Base-by-base conservation (phyloP, 1,140 invertebrate species). In the Caenorhabditis remanei region DNA sequence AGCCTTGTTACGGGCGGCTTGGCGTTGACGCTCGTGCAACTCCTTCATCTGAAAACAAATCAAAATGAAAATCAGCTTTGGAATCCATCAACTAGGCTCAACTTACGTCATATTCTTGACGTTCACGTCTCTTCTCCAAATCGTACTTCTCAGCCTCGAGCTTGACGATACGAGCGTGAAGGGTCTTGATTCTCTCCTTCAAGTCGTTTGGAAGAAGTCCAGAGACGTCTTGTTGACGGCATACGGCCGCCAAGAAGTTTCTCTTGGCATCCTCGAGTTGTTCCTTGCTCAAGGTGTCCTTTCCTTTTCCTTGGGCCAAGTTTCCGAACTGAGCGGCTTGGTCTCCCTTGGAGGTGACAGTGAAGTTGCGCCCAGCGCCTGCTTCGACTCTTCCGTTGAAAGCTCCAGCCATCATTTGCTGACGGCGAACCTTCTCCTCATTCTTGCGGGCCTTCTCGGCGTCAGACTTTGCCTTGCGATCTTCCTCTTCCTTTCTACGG, bases 81-180 rank as follows among this genome's bases (percentile, higher is more conserved):
- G 32, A 32, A 32, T 1, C 32, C 32, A 32, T 32, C 32, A 32
- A 32, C 32, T 32, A 32, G 32, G 32, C 32, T 32, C 32, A 83
- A 90, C 96, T 96, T 93, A 99, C 98, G 95, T 99, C 98, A 93
- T 99, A 99, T 93, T 99, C 97, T 94, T 99, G 98, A 93, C 97
- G 95, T 95, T 99, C 99, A 94, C 98, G 97, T 94, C 97, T 96
- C 94, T 99, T 97, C 94, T 99, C 98, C 94, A 99, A 95, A 95
- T 99, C 98, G 94, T 99, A 99, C 93, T 99, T 99, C 94, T 99
- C 97, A 90, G 97, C 98, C 95, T 99, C 98, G 90, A 99, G 95
- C 94, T 97, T 96, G 91, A 98, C 95, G 92, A 99, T 98, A 90
- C 95, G 94, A 87, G 97, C 96, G 96, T 98, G 98, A 89, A 99